These are phyloP conservation scores for Actenoides lindsayi DNA, from an alignment of 2,113 vertebrate genomes.

Conservation along the genomic window DNA sequence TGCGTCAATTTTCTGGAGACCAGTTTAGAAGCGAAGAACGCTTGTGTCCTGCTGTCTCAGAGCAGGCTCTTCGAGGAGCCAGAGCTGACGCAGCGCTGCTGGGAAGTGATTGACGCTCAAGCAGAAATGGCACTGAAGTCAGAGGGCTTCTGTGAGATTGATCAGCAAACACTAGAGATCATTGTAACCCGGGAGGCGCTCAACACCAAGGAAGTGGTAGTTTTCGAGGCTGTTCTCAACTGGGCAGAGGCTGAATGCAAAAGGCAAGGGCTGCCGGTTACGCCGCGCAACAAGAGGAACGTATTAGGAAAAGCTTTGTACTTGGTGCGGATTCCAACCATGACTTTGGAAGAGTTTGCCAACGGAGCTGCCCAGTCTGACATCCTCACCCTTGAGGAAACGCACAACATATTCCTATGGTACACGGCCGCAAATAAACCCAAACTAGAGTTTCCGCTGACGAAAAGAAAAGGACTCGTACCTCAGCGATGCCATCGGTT, in stretches of 20 bases:
- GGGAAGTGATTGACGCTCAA: conserved; percentile 98
- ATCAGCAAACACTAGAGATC: conserved; percentile 90
- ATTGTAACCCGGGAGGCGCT: conserved; percentile 91
- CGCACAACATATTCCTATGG: conserved; percentile 94
- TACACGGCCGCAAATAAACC: conserved; percentile 95
- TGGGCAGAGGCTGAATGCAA: conserved; percentile 94
- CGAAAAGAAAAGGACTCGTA: conserved; percentile 82
- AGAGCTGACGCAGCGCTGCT: conserved; percentile 93
- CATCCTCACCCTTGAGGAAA: conserved; percentile 95
- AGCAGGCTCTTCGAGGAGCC: conserved; percentile 98
- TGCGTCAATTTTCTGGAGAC: conserved; percentile 97
- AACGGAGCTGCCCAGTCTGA: conserved; percentile 92
- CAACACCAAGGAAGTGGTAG: conserved; percentile 91
- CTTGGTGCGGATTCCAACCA: conserved; percentile 90
- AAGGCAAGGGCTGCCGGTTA: conserved; percentile 81
- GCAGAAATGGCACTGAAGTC: conserved; percentile 92
- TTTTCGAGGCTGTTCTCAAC: conserved; percentile 89
- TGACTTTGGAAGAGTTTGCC: conserved; percentile 96
- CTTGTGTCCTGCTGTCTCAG: conserved; percentile 95
- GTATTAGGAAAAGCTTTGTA: conserved; percentile 90
- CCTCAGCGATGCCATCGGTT: conserved; percentile 93
- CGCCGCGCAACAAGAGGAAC: conserved; percentile 81
- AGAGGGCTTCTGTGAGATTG: conserved; percentile 94
- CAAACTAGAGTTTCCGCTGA: conserved; percentile 85
- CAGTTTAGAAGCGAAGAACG: conserved; percentile 93